Conservation (phyloP, 2,888 invertebrate genomes). For the Tetrapedia diversipes region DNA sequence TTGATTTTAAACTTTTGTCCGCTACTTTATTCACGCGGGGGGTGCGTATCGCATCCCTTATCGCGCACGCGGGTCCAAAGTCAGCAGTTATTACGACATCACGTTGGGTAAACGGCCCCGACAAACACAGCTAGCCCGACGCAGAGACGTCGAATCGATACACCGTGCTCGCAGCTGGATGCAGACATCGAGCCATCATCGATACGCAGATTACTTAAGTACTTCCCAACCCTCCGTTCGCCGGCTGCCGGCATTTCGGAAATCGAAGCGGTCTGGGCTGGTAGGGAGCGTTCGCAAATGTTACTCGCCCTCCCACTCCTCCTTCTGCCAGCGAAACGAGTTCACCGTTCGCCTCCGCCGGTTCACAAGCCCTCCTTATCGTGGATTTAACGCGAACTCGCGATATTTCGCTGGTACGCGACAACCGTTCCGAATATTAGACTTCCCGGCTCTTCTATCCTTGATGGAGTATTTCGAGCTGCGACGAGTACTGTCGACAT, state of each 20-base stretch:
- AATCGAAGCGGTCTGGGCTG: slow-evolving; percentile 30
- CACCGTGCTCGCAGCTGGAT: slow-evolving; percentile 30
- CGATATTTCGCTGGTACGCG: slow-evolving; percentile 18
- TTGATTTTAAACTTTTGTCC: too few relatives aligned
- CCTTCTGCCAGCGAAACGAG: slow-evolving; percentile 9
- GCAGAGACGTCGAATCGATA: slow-evolving; percentile 62
- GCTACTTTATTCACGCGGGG: too few relatives aligned
- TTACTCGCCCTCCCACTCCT: too few relatives aligned
- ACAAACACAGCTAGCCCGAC: slow-evolving; percentile 42
- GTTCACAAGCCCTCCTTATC: slow-evolving; percentile 26
- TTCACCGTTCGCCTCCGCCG: not conserved
- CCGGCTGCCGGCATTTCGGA: slow-evolving; percentile 30
- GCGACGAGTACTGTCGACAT: too few relatives aligned
- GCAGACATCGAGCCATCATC: slow-evolving; percentile 59
- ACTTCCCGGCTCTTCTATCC: not conserved
- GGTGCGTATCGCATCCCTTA: slow-evolving; percentile 41
- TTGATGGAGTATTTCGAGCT: not conserved
- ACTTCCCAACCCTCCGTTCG: not conserved
- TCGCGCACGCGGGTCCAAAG: slow-evolving; percentile 37
- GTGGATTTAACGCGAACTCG: slow-evolving; percentile 7
- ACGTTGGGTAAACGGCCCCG: slow-evolving; percentile 54
- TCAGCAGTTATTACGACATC: slow-evolving; percentile 62
- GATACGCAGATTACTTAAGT: slow-evolving; percentile 54
- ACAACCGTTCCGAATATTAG: slow-evolving; percentile 42
- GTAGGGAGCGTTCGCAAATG: not conserved